Percentiles rank a stretch among this genome's conserved stretches.
Conservation (phyloP, 1,140 invertebrate species). For the Arctopsyche grandis region DNA sequence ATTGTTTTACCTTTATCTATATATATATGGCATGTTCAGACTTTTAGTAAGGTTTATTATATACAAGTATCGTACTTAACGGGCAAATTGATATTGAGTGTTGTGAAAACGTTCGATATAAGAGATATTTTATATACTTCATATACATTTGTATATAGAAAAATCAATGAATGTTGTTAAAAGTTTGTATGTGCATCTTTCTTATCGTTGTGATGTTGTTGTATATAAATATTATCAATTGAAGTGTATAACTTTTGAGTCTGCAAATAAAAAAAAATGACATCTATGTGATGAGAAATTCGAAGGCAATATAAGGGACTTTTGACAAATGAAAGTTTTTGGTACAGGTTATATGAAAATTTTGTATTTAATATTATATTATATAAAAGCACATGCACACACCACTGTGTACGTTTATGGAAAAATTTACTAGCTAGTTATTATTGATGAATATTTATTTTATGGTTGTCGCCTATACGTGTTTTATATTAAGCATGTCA, state of each 20-base stretch:
- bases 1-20: slow-evolving; percentile 43
- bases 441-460: slow-evolving; percentile 29
- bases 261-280: not conserved
- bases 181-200: slow-evolving; percentile 56
- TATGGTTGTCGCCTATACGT: slow-evolving; percentile 29
- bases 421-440: slow-evolving; percentile 23
- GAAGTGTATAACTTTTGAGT: not conserved
- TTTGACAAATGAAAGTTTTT: not conserved
- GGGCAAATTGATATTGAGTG: too few species aligned
- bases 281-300: slow-evolving; percentile 13
- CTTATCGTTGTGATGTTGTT: slow-evolving; percentile 64
- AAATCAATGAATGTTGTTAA: not conserved
- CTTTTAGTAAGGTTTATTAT: not conserved
- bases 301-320: slow-evolving; percentile 16
- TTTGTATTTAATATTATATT: slow-evolving; percentile 5
- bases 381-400: slow-evolving; percentile 25
- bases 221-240: slow-evolving; percentile 54
- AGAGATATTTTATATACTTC: too few species aligned
- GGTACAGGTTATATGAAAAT: slow-evolving; percentile 3
- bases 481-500: slow-evolving; percentile 12
- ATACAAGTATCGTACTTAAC: too few species aligned
- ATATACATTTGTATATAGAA: too few species aligned
- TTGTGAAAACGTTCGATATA: too few species aligned
- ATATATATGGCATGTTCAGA: slow-evolving; percentile 1
- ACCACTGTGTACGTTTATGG: slow-evolving; percentile 24